Conservation (phyloP, 1,140 invertebrate genomes). For the Littorina saxatilis region DNA sequence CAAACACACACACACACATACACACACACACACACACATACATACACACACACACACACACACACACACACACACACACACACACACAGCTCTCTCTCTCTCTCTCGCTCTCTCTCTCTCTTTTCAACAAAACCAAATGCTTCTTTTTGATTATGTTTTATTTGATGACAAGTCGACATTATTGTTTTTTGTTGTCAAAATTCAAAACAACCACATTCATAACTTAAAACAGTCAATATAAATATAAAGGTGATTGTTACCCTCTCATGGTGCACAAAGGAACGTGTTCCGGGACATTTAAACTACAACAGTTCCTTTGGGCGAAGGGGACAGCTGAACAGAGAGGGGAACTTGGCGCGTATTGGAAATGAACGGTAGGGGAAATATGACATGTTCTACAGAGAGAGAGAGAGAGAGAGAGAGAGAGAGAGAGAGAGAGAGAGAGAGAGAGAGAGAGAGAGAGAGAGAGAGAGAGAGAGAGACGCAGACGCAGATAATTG, state of each 20-base stretch:
- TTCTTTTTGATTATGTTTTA: conserved; percentile 42
- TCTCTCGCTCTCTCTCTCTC: too few relatives aligned
- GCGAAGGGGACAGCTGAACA: too few relatives aligned
- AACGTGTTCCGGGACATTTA: too few relatives aligned
- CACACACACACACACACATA: conserved; percentile 16
- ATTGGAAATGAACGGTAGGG: not conserved
- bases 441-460: not conserved
- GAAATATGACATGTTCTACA: too few relatives aligned
- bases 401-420: not conserved
- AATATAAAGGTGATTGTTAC: conserved; percentile 40
- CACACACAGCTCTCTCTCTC: not conserved
- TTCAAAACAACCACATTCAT: conserved; percentile 44
- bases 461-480: not conserved
- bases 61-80: not conserved
- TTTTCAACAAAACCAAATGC: too few relatives aligned
- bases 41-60: conserved; percentile 6
- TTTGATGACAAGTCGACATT: conserved; percentile 45
- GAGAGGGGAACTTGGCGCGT: too few relatives aligned
- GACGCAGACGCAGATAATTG: too few relatives aligned
- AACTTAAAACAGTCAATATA: conserved; percentile 43
- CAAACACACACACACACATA: not conserved
- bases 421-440: not conserved
- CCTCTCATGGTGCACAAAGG: conserved; percentile 23
- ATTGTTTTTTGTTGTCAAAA: conserved; percentile 37
- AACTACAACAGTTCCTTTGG: too few relatives aligned